phyloP scores from a whole-genome alignment of 2,797 vertebrate genomes.

The Xiphorhynchus erythropygius region DNA sequence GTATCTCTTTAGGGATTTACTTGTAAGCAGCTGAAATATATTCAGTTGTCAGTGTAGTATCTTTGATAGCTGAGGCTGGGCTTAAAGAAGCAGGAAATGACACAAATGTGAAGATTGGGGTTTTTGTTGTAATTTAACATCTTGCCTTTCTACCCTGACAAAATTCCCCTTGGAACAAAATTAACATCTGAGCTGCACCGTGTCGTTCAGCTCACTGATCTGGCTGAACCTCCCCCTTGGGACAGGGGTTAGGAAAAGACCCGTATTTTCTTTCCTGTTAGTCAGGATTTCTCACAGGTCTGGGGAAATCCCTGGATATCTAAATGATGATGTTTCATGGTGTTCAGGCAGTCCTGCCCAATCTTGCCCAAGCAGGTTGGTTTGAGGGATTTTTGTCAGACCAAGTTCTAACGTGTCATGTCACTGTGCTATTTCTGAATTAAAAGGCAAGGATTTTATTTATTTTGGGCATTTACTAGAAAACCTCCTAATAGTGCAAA shows the following conservation, averaged over 20 bases:
- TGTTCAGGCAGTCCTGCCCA: background rate
- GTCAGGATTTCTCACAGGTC: background rate
- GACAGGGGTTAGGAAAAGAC: background rate
- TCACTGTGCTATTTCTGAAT: background rate
- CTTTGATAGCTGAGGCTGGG: background rate
- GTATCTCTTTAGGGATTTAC: background rate
- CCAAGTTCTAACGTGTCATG: rapidly evolving
- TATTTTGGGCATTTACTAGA: background rate
- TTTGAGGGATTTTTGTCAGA: background rate
- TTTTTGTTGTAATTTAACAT: background rate
- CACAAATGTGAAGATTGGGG: background rate
- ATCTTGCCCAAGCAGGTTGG: background rate
- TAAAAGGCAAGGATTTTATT: background rate
- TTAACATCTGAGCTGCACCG: background rate
- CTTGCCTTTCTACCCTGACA: background rate
- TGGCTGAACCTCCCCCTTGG: background rate
- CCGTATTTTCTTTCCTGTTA: rapidly evolving
- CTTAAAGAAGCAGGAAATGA: background rate
- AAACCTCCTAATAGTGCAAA: background rate
- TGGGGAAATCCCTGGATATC: background rate
- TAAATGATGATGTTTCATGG: background rate
- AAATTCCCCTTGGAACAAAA: background rate
- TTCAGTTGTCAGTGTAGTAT: background rate
- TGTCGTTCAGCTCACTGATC: background rate
- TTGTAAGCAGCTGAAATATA: background rate